Percentiles rank a stretch among this genome's conserved stretches.
Conservation (phyloP, 2,113 vertebrate genomes). For the Sander lucioperca region DNA sequence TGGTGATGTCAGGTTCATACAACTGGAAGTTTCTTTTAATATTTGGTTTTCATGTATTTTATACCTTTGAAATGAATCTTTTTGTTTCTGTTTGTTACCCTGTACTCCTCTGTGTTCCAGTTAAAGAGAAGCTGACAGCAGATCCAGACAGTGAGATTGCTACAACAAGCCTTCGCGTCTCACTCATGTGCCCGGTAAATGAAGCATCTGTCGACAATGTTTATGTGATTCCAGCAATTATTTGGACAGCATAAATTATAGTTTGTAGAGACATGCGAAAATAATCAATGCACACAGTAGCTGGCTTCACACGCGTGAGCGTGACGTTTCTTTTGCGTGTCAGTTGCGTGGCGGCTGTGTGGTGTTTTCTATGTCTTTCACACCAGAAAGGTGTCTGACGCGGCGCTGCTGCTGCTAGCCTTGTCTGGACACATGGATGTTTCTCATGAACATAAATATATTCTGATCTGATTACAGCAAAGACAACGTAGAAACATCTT, state of each 20-base stretch:
- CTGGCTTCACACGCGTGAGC: no score
- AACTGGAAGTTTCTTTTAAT: background rate
- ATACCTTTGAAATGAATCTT: background rate
- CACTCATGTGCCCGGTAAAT: conserved; percentile 95
- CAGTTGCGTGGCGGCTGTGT: no score
- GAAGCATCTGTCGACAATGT: background rate
- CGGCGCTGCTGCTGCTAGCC: no score
- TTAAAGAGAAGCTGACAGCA: conserved; percentile 96
- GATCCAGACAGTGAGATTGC: conserved; percentile 97
- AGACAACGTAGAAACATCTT: no score
- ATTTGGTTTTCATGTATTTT: background rate
- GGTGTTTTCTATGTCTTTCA: no score
- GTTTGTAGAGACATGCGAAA: background rate
- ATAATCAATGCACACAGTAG: background rate
- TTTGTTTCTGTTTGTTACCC: background rate
- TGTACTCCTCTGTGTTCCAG: conserved; percentile 74
- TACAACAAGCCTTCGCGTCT: conserved; percentile 94
- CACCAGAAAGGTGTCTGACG: no score
- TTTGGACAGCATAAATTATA: background rate
- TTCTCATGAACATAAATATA: no score
- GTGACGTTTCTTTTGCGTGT: no score
- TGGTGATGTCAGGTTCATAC: background rate
- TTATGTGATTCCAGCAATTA: background rate
- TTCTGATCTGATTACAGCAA: no score
- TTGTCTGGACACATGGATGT: no score